phyloP scores from a whole-genome alignment of 2,113 vertebrate genomes.

The Myxocyprinus asiaticus region DNA sequence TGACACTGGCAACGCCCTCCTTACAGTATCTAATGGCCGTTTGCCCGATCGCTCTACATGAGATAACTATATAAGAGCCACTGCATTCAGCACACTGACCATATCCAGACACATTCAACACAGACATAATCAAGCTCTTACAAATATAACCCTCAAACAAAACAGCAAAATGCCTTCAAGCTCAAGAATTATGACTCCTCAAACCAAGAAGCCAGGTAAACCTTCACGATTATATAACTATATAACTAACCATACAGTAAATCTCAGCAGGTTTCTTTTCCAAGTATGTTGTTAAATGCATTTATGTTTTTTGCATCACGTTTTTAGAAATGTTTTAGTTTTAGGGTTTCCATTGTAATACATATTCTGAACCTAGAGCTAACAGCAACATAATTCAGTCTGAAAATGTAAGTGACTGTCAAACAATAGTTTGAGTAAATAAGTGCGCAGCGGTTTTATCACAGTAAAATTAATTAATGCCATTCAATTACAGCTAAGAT shows the following conservation, averaged over 20 bases:
- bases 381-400: too few relatives aligned
- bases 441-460: too few relatives aligned
- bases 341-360: too few relatives aligned
- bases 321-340: too few relatives aligned
- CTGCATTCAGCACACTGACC: neutral
- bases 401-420: too few relatives aligned
- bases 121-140: neutral
- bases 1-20: constrained; percentile 13
- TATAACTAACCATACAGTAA: neutral
- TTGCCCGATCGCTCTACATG: neutral
- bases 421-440: too few relatives aligned
- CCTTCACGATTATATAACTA: neutral
- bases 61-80: neutral
- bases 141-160: neutral
- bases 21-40: neutral
- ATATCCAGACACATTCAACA: neutral
- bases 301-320: too few relatives aligned
- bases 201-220: constrained; percentile 21
- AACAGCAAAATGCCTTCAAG: constrained; percentile 10
- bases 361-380: too few relatives aligned
- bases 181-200: neutral
- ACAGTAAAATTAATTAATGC: too few relatives aligned
- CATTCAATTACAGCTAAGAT: too few relatives aligned
- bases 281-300: neutral
- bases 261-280: neutral